A percentile compares a stretch with the other conserved stretches of the same genome.
phyloP scores from a whole-genome alignment of 2,797 vertebrate species.

The Spondyliosoma cantharus region DNA sequence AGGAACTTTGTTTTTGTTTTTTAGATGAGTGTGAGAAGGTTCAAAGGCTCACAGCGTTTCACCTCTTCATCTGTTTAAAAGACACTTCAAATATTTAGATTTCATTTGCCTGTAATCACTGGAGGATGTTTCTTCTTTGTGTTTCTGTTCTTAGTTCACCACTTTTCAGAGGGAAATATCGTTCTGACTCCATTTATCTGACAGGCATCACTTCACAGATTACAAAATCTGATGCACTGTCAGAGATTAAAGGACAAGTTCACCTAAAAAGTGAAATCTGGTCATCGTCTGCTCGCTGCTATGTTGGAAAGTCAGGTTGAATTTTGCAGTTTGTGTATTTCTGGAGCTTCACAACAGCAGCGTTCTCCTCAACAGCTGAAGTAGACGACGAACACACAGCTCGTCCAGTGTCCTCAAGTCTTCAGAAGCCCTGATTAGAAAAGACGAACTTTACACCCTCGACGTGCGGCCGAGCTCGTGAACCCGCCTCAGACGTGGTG shows the following conservation, averaged over 20 bases:
- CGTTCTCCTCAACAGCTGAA: too few species aligned
- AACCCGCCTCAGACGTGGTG: too few species aligned
- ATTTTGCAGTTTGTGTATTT: too few species aligned
- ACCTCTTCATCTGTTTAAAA: background rate
- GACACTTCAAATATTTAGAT: background rate
- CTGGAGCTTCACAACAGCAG: too few species aligned
- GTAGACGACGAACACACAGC: too few species aligned
- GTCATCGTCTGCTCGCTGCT: too few species aligned
- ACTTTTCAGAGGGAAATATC: background rate
- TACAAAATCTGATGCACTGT: background rate
- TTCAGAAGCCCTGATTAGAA: too few species aligned
- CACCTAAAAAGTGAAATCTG: too few species aligned
- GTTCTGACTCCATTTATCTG: background rate
- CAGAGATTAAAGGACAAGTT: background rate
- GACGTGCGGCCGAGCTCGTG: too few species aligned
- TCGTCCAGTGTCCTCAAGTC: too few species aligned
- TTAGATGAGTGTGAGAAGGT: background rate
- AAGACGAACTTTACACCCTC: too few species aligned
- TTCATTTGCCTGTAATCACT: background rate
- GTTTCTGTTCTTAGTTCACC: background rate
- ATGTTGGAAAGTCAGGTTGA: too few species aligned
- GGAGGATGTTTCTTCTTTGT: background rate
- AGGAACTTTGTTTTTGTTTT: constrained; percentile 29
- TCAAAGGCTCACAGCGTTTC: background rate
- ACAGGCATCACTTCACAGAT: background rate